Evolutionary conservation across 2,888 invertebrate genomes (phyloP).

Genomic region (Pristionchus exspectatus): DNA sequence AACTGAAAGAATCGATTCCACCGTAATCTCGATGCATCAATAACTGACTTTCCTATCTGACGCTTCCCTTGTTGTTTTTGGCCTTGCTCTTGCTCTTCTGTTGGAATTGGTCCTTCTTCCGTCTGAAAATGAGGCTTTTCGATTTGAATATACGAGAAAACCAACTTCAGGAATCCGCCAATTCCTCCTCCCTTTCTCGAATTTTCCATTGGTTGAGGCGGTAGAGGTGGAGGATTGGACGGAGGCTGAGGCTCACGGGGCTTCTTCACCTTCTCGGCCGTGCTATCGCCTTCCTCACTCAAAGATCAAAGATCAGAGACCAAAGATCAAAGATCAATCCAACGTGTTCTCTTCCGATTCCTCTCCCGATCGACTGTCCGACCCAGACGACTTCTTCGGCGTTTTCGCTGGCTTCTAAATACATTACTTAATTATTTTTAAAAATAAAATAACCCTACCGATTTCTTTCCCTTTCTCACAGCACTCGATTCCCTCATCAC

Average conservation of each 20-base stretch:
- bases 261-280: neutral
- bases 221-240: neutral
- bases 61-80: slow-evolving; percentile 3
- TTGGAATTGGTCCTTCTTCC: neutral
- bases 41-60: slow-evolving; percentile 15
- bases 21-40: neutral
- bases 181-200: slow-evolving; percentile 28
- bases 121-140: neutral
- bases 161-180: neutral
- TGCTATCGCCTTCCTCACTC: neutral
- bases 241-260: neutral
- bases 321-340: neutral
- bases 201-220: neutral
- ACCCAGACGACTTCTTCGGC: neutral
- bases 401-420: neutral
- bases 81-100: neutral
- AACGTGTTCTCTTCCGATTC: neutral
- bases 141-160: neutral
- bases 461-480: neutral
- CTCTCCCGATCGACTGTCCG: neutral
- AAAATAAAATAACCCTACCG: neutral
- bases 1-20: neutral
- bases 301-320: neutral
- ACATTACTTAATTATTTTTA: neutral
- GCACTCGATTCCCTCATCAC: neutral